A percentile compares a stretch with the other conserved stretches of the same genome.
Evolutionary conservation across 2,797 vertebrate species (phyloP).

Genomic region (Sebastiscus albofasciatus): DNA sequence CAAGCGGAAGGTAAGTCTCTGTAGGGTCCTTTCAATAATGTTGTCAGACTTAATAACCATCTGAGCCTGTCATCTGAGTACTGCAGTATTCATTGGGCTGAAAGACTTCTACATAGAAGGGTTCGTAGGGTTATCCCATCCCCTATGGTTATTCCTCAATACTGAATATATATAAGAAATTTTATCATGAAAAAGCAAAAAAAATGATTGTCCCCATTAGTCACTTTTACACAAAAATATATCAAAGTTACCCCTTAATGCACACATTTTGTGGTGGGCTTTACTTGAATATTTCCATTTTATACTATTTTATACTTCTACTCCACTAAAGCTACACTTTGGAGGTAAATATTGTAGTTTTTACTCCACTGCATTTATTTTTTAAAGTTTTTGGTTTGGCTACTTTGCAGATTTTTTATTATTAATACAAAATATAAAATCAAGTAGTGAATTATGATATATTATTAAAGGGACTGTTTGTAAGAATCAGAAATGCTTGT

Average conservation of each 20-base stretch:
- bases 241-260: not conserved
- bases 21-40: not conserved
- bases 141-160: no score
- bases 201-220: no score
- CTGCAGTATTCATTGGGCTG: no score
- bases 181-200: no score
- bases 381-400: not conserved
- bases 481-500: no score
- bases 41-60: not conserved
- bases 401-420: not conserved
- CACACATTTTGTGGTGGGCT: fast-evolving
- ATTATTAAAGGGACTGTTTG: not conserved
- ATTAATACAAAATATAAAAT: not conserved
- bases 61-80: not conserved
- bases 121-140: no score
- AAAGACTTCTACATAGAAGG: no score
- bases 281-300: not conserved
- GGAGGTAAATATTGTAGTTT: not conserved
- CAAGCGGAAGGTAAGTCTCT: not conserved
- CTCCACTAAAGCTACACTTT: not conserved
- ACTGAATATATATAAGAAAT: no score
- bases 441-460: not conserved
- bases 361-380: not conserved
- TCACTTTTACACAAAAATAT: no score
- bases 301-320: not conserved